Conservation (phyloP, 1,140 invertebrate genomes). For the Hermetia illucens region DNA sequence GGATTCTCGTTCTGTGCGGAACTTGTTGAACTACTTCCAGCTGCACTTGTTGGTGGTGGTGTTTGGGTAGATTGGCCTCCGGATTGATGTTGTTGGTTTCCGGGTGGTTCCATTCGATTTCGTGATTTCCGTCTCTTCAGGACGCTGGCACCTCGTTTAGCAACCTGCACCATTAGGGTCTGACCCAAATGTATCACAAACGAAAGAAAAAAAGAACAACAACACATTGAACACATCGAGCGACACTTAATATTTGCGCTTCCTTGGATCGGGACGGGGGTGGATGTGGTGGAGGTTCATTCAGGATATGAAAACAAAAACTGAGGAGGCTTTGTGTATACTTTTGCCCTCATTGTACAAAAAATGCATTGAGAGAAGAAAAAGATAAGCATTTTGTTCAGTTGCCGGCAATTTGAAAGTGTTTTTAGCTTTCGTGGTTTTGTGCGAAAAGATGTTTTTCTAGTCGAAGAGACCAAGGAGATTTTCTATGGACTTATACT, state of each 20-base stretch:
- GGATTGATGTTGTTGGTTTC: slow-evolving; percentile 1
- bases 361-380: too few relatives aligned
- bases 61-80: slow-evolving; percentile 4
- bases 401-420: too few relatives aligned
- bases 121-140: slow-evolving; percentile 53
- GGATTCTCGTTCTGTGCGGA: slow-evolving; percentile 13
- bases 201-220: slow-evolving; percentile 25
- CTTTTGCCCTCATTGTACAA: too few relatives aligned
- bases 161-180: slow-evolving; percentile 55
- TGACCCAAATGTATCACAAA: slow-evolving; percentile 34
- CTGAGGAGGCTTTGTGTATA: too few relatives aligned
- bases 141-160: slow-evolving; percentile 51
- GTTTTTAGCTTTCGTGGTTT: too few relatives aligned
- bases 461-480: too few relatives aligned
- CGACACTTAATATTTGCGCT: slow-evolving; percentile 15
- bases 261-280: not conserved
- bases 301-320: too few relatives aligned
- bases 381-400: too few relatives aligned
- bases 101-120: slow-evolving; percentile 45
- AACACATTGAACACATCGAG: slow-evolving; percentile 31
- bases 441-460: too few relatives aligned
- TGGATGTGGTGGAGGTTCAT: too few relatives aligned
- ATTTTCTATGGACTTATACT: too few relatives aligned
- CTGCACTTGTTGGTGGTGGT: slow-evolving; percentile 6
- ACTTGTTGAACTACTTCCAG: not conserved